Evolutionary conservation across 2,888 invertebrate species (phyloP), one percentile per base, ranked within the genome.

Genomic region (Diplolepis rosae): DNA sequence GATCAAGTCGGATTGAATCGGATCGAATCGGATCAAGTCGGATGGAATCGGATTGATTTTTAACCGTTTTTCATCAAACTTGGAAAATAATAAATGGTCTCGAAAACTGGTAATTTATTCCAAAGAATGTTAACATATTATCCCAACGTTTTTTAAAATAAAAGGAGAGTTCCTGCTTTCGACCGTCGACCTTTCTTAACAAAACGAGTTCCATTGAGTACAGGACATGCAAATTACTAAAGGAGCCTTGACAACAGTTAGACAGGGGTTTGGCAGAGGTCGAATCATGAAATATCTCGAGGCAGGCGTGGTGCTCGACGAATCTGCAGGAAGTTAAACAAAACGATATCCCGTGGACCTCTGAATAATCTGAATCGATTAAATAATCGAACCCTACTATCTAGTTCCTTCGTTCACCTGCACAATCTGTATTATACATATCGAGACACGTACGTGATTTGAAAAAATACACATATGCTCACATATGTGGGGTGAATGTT

Each of bases 361-460:
- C 82, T 85, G 87, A 86, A 88, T 87, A 87, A 84, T 87, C 83
- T 87, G 86, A 87, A 88, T 87, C 88, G 86, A 88, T 88, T 87
- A 87, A 88, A 88, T 87, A 87, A 88, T 88, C 88, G 87, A 88
- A 87, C 80, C 80, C 84, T 82, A 82, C 83, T 85, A 87, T 87
- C 87, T 87, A 83, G 82, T 78, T 76, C 76, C 77, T 75, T 73
- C 72, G 71, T 71, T 69, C 68, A 61, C 69, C 61, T 61, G 30
- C 45, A 50, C 30, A 56, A n/a, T n/a, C 24, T 22, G 27, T 15
- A 45, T 54, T 9, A 42, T 13, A 11, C 28, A 65, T 68, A n/a
- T n/a, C n/a, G n/a, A n/a, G n/a, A n/a, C n/a, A 69, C 68, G 61
- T 69, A 50, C 51, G 61, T 71, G 70, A 66, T 69, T 72, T 69